phyloP scores from a whole-genome alignment of 2,888 invertebrate species.

The Adela reaumurella region DNA sequence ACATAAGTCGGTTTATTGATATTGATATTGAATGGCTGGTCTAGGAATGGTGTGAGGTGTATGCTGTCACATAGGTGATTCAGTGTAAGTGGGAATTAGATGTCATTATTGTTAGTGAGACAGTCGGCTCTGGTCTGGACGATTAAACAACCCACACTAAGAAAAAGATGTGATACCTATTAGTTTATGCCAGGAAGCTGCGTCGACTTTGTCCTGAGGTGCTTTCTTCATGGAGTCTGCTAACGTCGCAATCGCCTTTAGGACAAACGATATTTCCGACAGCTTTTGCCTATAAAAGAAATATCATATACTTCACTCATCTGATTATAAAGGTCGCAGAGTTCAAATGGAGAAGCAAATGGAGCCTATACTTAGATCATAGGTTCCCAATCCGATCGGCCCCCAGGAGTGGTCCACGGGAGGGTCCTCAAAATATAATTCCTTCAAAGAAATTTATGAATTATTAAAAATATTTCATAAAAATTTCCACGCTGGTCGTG shows the following conservation, averaged over 20 bases:
- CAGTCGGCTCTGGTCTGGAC: background rate
- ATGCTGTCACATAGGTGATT: background rate
- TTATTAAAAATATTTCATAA: no score
- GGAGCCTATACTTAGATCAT: no score
- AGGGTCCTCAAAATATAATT: no score
- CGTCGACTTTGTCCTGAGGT: slow-evolving; percentile 83
- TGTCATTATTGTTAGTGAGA: background rate
- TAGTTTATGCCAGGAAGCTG: slow-evolving; percentile 88
- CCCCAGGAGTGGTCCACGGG: no score
- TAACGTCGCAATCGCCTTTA: slow-evolving; percentile 90
- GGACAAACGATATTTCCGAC: slow-evolving; percentile 93
- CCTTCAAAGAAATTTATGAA: no score
- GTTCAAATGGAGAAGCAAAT: no score
- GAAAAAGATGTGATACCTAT: no score
- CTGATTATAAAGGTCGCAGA: no score
- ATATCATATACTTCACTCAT: no score
- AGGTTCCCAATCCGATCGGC: no score
- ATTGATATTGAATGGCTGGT: background rate
- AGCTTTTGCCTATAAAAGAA: slow-evolving; percentile 71
- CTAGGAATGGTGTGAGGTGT: background rate
- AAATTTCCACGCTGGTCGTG: no score
- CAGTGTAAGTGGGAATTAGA: background rate
- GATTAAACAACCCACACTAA: slow-evolving; percentile 50
- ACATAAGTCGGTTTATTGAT: no score
- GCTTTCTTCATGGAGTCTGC: slow-evolving; percentile 91